These are phyloP conservation scores for Australoheros facetus DNA, from an alignment of 2,797 vertebrate species.

Conservation along the genomic window DNA sequence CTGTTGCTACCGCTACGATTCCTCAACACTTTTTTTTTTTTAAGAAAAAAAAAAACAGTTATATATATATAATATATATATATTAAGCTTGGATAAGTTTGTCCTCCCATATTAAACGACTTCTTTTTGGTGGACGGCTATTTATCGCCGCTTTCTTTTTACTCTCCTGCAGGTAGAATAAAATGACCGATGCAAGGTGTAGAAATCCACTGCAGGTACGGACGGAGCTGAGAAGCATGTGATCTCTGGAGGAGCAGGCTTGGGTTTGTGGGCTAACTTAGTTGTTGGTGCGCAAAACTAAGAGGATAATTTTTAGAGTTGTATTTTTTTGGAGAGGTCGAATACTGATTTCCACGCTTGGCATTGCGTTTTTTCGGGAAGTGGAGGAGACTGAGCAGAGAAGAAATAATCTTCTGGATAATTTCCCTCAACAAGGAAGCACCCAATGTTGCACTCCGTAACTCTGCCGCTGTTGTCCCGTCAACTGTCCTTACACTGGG, in stretches of 20 bases:
- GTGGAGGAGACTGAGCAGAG: conserved; percentile 48
- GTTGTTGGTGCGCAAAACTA: conserved; percentile 35
- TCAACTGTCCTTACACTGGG: conserved; percentile 74
- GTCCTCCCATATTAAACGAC: conserved; percentile 27
- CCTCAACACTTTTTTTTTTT: background rate
- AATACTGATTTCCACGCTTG: conserved; percentile 38
- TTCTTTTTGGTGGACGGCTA: conserved; percentile 38
- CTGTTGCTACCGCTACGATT: conserved; percentile 42
- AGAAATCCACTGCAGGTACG: conserved; percentile 77
- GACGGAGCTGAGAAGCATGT: conserved; percentile 69
- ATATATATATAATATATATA: background rate
- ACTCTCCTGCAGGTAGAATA: conserved; percentile 56
- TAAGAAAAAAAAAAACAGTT: no score
- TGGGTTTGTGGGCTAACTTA: conserved; percentile 30
- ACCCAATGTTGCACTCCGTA: conserved; percentile 81
- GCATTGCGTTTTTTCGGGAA: conserved; percentile 39
- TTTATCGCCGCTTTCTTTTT: conserved; percentile 13
- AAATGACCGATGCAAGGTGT: conserved; percentile 80
- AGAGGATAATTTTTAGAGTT: conserved; percentile 58
- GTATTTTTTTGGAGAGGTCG: conserved; percentile 47
- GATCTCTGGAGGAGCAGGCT: conserved; percentile 60
- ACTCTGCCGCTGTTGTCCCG: conserved; percentile 69
- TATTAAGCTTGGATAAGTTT: conserved; percentile 56
- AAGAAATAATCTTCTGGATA: conserved; percentile 53
- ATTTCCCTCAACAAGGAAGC: conserved; percentile 75